These are phyloP conservation scores for Procavia capensis DNA, from an alignment of 2,113 vertebrate species.

Conservation along the genomic window DNA sequence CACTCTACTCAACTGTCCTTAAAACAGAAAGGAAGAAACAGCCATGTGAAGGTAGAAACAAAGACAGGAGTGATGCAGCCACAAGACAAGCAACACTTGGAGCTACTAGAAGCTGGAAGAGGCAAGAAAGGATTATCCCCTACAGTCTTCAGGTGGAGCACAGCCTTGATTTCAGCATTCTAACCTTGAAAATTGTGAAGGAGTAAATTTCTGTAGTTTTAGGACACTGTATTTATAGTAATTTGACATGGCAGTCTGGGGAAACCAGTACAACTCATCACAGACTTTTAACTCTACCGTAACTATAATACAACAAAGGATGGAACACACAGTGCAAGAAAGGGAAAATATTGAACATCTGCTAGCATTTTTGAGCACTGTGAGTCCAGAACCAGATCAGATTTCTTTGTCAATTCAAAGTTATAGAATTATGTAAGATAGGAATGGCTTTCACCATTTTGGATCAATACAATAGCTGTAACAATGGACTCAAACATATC, in stretches of 20 bases:
- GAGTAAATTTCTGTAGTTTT: neutral
- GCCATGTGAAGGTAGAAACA: neutral
- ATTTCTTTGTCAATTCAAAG: neutral
- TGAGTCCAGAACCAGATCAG: neutral
- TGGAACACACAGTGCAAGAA: neutral
- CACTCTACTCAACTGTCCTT: slow-evolving; percentile 7
- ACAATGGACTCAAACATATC: neutral
- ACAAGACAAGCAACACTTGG: neutral
- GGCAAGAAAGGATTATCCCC: neutral
- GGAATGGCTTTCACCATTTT: neutral
- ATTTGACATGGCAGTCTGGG: neutral
- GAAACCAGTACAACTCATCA: neutral
- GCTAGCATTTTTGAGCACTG: neutral
- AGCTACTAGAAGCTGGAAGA: neutral
- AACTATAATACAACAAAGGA: neutral
- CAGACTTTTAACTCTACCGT: neutral
- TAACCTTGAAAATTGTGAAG: neutral
- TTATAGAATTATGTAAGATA: neutral
- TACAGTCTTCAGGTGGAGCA: neutral
- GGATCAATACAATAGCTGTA: neutral
- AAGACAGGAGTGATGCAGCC: neutral
- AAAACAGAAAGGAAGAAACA: neutral
- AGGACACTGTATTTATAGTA: neutral
- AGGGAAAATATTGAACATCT: neutral
- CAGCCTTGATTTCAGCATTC: neutral